Evolutionary conservation across 1,140 invertebrate species (phyloP).

Genomic region (Oedothorax gibbosus): DNA sequence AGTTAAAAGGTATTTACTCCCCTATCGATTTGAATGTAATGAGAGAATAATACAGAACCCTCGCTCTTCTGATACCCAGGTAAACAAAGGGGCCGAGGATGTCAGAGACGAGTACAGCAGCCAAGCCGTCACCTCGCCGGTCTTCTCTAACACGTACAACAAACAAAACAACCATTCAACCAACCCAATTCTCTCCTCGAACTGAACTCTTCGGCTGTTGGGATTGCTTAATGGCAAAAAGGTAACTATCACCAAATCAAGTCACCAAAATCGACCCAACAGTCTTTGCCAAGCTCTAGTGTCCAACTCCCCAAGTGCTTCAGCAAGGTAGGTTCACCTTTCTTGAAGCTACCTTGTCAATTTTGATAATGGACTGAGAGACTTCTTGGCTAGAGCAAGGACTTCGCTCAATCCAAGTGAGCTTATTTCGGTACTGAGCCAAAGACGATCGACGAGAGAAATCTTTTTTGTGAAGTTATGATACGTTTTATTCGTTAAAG

Average conservation of each 20-base stretch:
- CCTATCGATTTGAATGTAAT: neutral
- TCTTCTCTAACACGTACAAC: constrained; percentile 44
- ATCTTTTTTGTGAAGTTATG: too few relatives aligned
- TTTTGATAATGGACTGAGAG: neutral
- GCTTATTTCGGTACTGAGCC: too few relatives aligned
- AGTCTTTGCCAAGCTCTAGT: neutral
- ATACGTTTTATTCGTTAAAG: too few relatives aligned
- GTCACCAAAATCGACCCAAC: neutral
- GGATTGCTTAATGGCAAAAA: constrained; percentile 15
- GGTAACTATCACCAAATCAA: constrained; percentile 41
- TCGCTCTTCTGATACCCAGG: constrained; percentile 51
- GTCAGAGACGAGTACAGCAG: constrained; percentile 51
- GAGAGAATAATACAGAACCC: constrained; percentile 42
- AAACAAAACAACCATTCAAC: constrained; percentile 43
- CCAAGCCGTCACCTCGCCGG: constrained; percentile 34
- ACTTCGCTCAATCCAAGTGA: neutral
- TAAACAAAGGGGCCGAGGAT: constrained; percentile 47
- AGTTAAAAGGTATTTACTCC: too few relatives aligned
- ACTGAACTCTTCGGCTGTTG: constrained; percentile 34
- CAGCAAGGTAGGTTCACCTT: constrained; percentile 52
- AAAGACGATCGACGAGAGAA: too few relatives aligned
- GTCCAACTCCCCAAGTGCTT: constrained; percentile 17
- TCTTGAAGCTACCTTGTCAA: constrained; percentile 45
- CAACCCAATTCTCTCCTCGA: constrained; percentile 15
- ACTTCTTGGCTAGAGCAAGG: constrained; percentile 26